Evolutionary conservation across 2,113 vertebrate species (phyloP), one percentile per base, ranked within the genome.

Genomic region (Aepyceros melampus): DNA sequence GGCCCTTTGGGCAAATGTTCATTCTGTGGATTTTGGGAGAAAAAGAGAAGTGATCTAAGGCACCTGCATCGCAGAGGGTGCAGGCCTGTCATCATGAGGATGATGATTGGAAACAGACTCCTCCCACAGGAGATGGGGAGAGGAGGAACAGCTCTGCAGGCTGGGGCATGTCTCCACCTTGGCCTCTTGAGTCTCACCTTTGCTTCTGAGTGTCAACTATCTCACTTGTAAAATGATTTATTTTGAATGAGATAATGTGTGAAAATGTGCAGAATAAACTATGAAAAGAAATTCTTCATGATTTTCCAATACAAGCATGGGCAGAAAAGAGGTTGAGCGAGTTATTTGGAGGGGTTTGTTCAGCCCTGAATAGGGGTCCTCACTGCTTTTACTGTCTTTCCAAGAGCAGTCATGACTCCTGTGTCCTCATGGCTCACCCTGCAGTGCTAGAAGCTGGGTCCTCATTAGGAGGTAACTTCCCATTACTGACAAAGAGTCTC

Each of bases 11-110:
- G 12, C 12, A 95, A 92, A 91, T 2, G 31, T 43, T 15, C 36
- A 40, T 90, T 83, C 40, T 55, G 81, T 88, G 51, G 51, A 45
- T 84, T 92, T 91, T 89, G 29, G 82, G 76, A 62, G 36, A 36
- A 55, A 51, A 79, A 82, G 49, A 95, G 31, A 78, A 10, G 7
- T 53, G 21, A 71, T 31, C 15, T 2, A 64, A 87, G 64, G 45
- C 14, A 1, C 33, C 19, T 3, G 51, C 2, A 82, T 8, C 3
- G 2, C 16, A 55, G 49, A 31, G 3, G 25, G 14, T 2, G 13
- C 0, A 19, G 3, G 6, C 4, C 15, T 67, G n/a, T 79, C 79
- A 14, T 45, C n/a, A 19, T 2, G 6, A 67, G 53, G 23, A 25
- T 25, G 36, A 36, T 13, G 11, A 11, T 12, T 2, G 2, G 40